Base-by-base conservation (phyloP, 1,140 invertebrate species). In the Hylaeus anthracinus region DNA sequence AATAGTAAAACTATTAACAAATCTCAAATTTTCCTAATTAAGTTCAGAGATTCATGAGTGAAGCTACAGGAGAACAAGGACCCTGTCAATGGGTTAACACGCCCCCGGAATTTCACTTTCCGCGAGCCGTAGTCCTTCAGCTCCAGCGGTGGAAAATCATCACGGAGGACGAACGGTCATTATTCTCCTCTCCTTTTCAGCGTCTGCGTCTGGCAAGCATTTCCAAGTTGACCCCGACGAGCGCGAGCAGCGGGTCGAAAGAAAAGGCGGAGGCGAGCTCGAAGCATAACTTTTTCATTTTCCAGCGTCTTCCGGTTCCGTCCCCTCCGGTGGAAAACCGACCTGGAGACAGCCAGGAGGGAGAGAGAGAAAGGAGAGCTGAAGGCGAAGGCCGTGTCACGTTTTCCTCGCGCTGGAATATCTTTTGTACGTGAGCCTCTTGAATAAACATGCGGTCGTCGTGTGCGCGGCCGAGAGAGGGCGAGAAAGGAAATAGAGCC, bases 281-380 rank as follows among this genome's bases (percentile, higher is more conserved):
- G 83, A 89, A 89, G 90, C 89, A 90, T 91, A 92, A 92, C 90
- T 92, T 91, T 92, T 92, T 92, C 91, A 92, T 92, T 92, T 91
- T 90, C 91, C 87, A 86, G 82, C 88, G 85, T 85, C 90, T 90
- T 92, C 91, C 90, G 91, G 87, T 85, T 91, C 86, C 51, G 70
- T 51, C 56, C 88, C 84, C 72, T 77, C 81, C 84, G 81, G 79
- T 71, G 65, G 63, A 67, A 51, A 75, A 61, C 14, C 67, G 26
- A 26, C 26, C 26, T 26, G 26, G 26, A 26, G 26, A 26, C 26
- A 26, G 26, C 26, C 26, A 26, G 26, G 26, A 26, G 26, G 26
- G 26, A 26, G 26, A 26, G 26, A 26, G 26, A 26, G 26, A 26
- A 26, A 48, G 58, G 65, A 75, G 75, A 84, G 81, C 77, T 80